These are phyloP conservation scores for Alaudala cheleensis DNA, from an alignment of 2,113 vertebrate species.

Conservation along the genomic window DNA sequence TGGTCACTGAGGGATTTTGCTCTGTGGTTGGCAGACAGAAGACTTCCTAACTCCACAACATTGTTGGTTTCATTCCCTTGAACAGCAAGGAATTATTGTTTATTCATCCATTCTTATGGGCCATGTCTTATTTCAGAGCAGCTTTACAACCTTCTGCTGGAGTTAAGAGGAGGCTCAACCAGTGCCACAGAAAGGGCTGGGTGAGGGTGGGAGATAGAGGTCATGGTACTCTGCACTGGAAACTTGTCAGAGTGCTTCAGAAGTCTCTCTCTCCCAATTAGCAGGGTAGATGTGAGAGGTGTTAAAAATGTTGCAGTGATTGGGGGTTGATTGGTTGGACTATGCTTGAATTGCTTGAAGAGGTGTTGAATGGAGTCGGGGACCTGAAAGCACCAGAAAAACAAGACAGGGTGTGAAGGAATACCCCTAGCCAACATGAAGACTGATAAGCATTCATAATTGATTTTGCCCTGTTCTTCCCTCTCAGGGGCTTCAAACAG, in stretches of 20 bases:
- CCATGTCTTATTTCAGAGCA: not conserved
- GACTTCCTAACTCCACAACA: not conserved
- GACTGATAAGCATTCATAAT: not conserved
- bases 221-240: not conserved
- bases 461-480: not conserved
- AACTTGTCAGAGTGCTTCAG: not conserved
- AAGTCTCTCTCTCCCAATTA: not conserved
- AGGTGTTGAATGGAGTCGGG: not conserved
- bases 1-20: not conserved
- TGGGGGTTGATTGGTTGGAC: not conserved
- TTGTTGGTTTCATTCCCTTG: not conserved
- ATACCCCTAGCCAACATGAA: not conserved
- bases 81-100: not conserved
- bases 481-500: not conserved
- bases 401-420: not conserved
- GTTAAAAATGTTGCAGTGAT: not conserved
- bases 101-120: not conserved
- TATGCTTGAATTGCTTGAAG: not conserved
- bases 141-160: not conserved
- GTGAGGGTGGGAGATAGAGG: not conserved
- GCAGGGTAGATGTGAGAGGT: not conserved
- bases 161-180: not conserved
- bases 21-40: not conserved
- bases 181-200: not conserved
- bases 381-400: not conserved